Conservation (phyloP, 2,888 invertebrate species). For the Deilephila porcellus region DNA sequence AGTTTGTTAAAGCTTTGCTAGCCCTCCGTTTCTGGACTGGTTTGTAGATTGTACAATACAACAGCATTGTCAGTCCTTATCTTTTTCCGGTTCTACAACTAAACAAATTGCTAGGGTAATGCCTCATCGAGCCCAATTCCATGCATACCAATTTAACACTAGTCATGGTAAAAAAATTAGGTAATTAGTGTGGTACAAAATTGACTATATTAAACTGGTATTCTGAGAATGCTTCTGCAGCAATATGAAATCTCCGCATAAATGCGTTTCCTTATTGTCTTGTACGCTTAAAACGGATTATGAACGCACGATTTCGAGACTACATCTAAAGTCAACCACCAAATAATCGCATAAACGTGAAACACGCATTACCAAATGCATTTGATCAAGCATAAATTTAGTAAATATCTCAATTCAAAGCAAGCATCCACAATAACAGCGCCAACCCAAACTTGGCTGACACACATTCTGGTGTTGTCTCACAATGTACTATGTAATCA, state of each 20-base stretch:
- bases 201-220: too few relatives aligned
- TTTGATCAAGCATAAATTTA: not conserved
- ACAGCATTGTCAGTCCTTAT: constrained; percentile 2
- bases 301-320: too few relatives aligned
- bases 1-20: not conserved
- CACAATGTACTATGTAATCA: not conserved
- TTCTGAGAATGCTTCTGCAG: too few relatives aligned
- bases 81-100: constrained; percentile 8
- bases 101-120: constrained; percentile 4
- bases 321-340: not conserved
- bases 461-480: constrained; percentile 12
- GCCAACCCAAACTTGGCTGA: not conserved
- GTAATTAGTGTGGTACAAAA: too few relatives aligned
- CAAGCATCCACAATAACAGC: not conserved
- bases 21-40: not conserved
- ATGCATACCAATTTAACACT: not conserved
- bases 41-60: not conserved
- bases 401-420: constrained; percentile 1
- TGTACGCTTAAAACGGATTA: too few relatives aligned
- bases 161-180: too few relatives aligned
- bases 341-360: not conserved
- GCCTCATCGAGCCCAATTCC: constrained; percentile 22
- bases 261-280: too few relatives aligned
- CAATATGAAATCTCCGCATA: too few relatives aligned
- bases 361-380: not conserved